phyloP scores from a whole-genome alignment of 1,140 invertebrate species.

The Gonioctena quinquepunctata region DNA sequence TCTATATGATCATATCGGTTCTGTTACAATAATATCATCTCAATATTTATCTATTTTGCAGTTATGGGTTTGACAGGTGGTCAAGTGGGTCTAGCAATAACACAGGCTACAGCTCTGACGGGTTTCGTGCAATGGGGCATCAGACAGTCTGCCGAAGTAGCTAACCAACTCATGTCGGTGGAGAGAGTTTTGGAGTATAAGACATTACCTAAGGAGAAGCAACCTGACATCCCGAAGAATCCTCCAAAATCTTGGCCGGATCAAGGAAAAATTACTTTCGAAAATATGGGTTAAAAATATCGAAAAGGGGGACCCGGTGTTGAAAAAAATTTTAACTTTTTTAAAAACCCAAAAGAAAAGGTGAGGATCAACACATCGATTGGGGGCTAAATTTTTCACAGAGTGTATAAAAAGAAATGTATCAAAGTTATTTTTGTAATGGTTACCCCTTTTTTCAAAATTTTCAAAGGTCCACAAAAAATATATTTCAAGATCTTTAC shows the following conservation, averaged over 20 bases:
- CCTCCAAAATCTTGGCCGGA: conserved; percentile 53
- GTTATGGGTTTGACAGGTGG: conserved; percentile 57
- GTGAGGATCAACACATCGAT: too few species aligned
- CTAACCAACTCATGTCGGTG: conserved; percentile 81
- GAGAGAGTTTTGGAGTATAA: conserved; percentile 80
- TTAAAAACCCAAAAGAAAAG: conserved; percentile 73
- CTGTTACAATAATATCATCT: too few species aligned
- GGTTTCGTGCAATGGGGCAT: conserved; percentile 73
- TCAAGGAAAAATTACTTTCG: conserved; percentile 58
- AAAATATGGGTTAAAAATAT: conserved; percentile 62
- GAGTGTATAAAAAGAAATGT: too few species aligned
- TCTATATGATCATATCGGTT: neutral
- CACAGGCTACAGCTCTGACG: conserved; percentile 61
- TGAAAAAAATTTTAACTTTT: conserved; percentile 63
- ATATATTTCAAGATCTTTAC: too few species aligned
- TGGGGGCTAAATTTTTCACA: too few species aligned
- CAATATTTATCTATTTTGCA: neutral
- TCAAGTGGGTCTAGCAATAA: conserved; percentile 63
- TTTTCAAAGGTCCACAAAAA: too few species aligned
- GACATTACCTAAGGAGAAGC: conserved; percentile 63
- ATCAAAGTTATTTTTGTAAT: too few species aligned
- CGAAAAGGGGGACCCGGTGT: conserved; percentile 60
- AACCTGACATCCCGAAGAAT: conserved; percentile 56
- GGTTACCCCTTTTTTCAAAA: too few species aligned
- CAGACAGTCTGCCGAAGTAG: conserved; percentile 74